These are phyloP conservation scores for Cheilosia pagana DNA, from an alignment of 2,888 invertebrate species.

Conservation along the genomic window DNA sequence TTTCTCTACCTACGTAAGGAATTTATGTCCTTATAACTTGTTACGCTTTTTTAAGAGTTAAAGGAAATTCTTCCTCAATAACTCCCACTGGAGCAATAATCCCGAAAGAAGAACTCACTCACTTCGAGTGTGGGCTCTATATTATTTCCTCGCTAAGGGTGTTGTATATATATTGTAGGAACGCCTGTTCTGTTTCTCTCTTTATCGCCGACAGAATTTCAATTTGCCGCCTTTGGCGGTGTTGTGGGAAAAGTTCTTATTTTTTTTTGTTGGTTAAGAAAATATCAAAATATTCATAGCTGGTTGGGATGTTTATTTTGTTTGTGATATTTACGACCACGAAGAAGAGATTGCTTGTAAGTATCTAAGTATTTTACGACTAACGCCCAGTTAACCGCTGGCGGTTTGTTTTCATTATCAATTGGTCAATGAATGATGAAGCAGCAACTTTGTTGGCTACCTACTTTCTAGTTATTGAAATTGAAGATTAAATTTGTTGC, in stretches of 20 bases:
- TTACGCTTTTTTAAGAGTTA: conserved; percentile 28
- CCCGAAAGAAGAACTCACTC: conserved; percentile 1
- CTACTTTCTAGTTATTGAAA: conserved; percentile 6
- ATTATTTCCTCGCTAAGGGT: neutral
- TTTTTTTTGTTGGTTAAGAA: conserved; percentile 16
- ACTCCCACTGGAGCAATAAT: neutral
- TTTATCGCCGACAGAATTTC: conserved; percentile 36
- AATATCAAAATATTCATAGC: conserved; percentile 36
- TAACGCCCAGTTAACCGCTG: conserved; percentile 14
- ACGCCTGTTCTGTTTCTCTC: conserved; percentile 1
- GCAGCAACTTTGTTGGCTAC: conserved; percentile 1
- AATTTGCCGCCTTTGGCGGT: conserved; percentile 38
- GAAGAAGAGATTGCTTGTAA: conserved; percentile 29
- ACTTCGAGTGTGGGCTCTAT: neutral
- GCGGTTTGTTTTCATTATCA: conserved; percentile 35
- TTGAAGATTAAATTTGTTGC: neutral
- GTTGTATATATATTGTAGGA: neutral
- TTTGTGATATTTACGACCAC: conserved; percentile 14
- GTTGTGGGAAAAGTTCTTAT: conserved; percentile 1
- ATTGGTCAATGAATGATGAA: conserved; percentile 47
- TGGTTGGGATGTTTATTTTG: conserved; percentile 27
- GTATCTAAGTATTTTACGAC: conserved; percentile 45
- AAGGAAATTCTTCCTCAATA: conserved; percentile 1
- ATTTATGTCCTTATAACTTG: conserved; percentile 16
- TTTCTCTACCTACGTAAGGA: too few species aligned